These are phyloP conservation scores for Mus spicilegus DNA, from an alignment of 2,113 vertebrate species.

Conservation along the genomic window DNA sequence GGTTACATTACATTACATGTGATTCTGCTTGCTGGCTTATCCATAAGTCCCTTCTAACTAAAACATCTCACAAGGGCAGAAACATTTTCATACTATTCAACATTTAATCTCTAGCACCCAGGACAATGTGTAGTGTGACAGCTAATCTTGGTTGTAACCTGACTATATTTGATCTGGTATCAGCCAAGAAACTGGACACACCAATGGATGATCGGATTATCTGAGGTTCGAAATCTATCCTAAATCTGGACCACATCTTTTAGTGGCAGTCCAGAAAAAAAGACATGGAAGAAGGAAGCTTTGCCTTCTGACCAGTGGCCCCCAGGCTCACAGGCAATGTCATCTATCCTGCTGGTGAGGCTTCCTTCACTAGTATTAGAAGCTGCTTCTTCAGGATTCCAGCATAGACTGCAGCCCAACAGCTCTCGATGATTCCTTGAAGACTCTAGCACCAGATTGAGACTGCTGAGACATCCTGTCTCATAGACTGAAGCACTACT, in stretches of 20 bases:
- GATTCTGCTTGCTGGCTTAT: neutral
- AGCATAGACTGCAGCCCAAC: neutral
- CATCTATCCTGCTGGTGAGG: neutral
- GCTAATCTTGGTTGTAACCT: neutral
- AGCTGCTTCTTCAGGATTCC: neutral
- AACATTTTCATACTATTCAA: neutral
- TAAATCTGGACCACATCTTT: neutral
- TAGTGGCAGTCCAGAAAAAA: neutral
- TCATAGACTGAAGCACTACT: neutral
- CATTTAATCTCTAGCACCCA: neutral
- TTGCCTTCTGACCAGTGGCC: neutral
- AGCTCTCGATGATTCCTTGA: neutral
- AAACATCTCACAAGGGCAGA: constrained; percentile 13
- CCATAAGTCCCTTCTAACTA: neutral
- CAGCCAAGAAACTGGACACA: neutral
- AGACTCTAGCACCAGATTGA: neutral
- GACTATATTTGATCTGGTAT: neutral
- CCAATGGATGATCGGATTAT: neutral
- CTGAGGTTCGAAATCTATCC: neutral
- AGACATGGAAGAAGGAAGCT: neutral
- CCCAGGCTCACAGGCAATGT: neutral
- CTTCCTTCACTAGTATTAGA: neutral
- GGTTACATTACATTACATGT: neutral
- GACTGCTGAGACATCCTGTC: neutral
- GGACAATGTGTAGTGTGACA: neutral